Conservation (phyloP, 2,888 invertebrate genomes). For the Atherix ibis region DNA sequence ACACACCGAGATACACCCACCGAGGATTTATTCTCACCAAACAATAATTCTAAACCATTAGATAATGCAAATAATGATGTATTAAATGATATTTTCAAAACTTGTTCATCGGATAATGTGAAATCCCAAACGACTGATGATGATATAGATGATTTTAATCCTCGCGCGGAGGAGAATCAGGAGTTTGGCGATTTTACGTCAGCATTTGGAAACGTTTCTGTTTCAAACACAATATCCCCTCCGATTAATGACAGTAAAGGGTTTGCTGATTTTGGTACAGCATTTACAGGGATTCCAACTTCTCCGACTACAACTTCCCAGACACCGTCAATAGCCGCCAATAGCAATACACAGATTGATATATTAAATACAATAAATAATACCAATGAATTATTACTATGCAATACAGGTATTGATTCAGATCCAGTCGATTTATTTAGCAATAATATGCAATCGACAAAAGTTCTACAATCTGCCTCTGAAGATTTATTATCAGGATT, state of each 20-base stretch:
- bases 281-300: slow-evolving; percentile 49
- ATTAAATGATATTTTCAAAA: slow-evolving; percentile 41
- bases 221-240: slow-evolving; percentile 10
- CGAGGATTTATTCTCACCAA: slow-evolving; percentile 22
- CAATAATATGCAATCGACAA: no score
- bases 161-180: slow-evolving; percentile 32
- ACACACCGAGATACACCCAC: slow-evolving; percentile 32
- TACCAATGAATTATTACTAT: slow-evolving; percentile 9
- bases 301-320: background rate
- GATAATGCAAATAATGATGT: slow-evolving; percentile 31
- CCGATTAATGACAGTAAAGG: slow-evolving; percentile 27
- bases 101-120: slow-evolving; percentile 26
- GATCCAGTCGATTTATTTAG: slow-evolving; percentile 13
- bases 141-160: slow-evolving; percentile 30
- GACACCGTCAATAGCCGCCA: slow-evolving; percentile 1
- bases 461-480: background rate
- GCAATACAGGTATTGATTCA: slow-evolving; percentile 15
- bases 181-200: slow-evolving; percentile 69
- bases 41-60: slow-evolving; percentile 15
- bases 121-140: slow-evolving; percentile 36
- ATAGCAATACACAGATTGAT: slow-evolving; percentile 3
- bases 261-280: slow-evolving; percentile 69
- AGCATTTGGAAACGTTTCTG: slow-evolving; percentile 40
- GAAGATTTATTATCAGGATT: slow-evolving; percentile 36
- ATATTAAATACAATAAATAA: background rate